These are phyloP conservation scores for Galaxias olidus DNA, from an alignment of 2,797 vertebrate species.

Conservation along the genomic window DNA sequence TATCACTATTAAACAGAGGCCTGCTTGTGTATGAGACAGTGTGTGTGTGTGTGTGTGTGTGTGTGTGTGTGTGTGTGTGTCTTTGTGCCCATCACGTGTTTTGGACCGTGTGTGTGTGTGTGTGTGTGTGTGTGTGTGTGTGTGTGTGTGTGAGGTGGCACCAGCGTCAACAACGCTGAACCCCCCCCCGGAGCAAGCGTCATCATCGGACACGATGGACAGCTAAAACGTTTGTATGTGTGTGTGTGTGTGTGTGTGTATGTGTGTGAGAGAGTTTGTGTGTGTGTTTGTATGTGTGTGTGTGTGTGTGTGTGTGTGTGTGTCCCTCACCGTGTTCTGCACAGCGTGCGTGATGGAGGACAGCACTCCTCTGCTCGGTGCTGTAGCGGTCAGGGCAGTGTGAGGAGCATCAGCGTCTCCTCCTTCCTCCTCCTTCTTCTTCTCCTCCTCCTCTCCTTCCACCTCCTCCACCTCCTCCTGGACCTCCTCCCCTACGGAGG, in stretches of 20 bases:
- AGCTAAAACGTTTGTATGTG: neutral
- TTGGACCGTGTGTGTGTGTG: neutral
- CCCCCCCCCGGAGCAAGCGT: no score
- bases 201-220: no score
- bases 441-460: conserved; percentile 43
- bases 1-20: no score
- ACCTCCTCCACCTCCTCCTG: conserved; percentile 35
- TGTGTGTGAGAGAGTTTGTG: conserved; percentile 1
- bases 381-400: conserved; percentile 56
- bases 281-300: neutral
- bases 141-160: conserved; percentile 17
- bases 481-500: conserved; percentile 64
- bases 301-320: conserved; percentile 16
- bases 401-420: conserved; percentile 35
- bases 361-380: conserved; percentile 80
- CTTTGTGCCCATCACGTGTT: neutral
- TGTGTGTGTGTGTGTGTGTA: conserved; percentile 5
- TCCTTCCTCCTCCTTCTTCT: conserved; percentile 5
- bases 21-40: neutral
- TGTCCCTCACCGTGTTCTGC: conserved; percentile 88
- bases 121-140: neutral
- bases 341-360: conserved; percentile 89
- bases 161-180: no score
- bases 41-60: neutral
- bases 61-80: neutral